Base-by-base conservation (phyloP, 2,888 invertebrate species). In the Cordilura impudica region DNA sequence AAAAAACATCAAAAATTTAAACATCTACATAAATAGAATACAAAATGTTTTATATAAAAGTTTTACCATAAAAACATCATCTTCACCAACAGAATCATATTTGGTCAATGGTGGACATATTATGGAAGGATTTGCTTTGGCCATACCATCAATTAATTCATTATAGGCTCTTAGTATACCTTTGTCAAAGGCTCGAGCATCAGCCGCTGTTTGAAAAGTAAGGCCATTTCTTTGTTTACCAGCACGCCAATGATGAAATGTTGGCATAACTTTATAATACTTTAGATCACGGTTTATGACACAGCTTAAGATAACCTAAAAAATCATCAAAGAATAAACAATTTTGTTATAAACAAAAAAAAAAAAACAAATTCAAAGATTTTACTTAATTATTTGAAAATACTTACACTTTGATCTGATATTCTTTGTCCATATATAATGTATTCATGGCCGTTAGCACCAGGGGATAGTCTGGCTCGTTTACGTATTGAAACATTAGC, bases 241-340 rank as follows among this genome's bases (percentile, higher is more conserved):
- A 18, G 97, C 97, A 88, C 95, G 95, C 98, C 98, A 98, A 91
- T 98, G 98, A 91, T 98, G 98, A 92, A 98, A 98, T 53, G 98
- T 98, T 31, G 98, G 98, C 96, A 98, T 98, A 86, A 98, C 97
- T 92, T 97, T 97, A 91, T 97, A 96, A 92, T 98, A 98, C 90
- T 97, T 96, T 90, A 98, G 96, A 91, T 98, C 98, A 89, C 96
- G 96, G 91, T 97, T 97, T 89, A 98, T 96, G 63, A 95, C 95
- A 92, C 98, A 98, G 91, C 96, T 96, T 83, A 98, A 92, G 83
- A 98, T 96, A 87, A 96, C 95, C 97, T 98, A 91, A 4, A 88
- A 87, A 54, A 58, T 61, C 12, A 39, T 29, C 61, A 75, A 74
- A 71, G 16, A 80, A 16, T 73, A 77, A 19, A 19, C 39, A 26